Conservation (phyloP, 1,140 invertebrate genomes). For the Lanistes nyassanus region DNA sequence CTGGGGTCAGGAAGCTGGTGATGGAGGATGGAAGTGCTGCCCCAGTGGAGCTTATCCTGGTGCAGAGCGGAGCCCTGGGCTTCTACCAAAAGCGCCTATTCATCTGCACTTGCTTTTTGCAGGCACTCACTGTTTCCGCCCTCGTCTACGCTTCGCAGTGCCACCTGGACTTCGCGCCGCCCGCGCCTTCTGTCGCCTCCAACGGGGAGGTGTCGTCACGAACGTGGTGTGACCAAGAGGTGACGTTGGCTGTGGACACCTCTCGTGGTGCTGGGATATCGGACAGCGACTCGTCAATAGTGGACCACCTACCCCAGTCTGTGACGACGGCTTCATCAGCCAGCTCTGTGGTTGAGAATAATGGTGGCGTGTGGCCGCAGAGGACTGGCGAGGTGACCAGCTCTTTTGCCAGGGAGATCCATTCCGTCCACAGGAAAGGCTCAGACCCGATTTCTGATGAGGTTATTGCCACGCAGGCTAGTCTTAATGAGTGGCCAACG, state of each 20-base stretch:
- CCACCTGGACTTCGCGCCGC: conserved; percentile 14
- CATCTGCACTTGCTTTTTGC: conserved; percentile 34
- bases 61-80: conserved; percentile 40
- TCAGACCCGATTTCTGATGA: too few relatives aligned
- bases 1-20: background rate
- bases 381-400: too few relatives aligned
- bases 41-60: conserved; percentile 39
- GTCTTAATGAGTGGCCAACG: too few relatives aligned
- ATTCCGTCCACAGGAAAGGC: too few relatives aligned
- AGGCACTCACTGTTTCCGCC: conserved; percentile 34
- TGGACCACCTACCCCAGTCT: background rate
- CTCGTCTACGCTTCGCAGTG: conserved; percentile 34
- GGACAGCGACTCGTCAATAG: background rate
- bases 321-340: background rate
- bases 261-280: background rate
- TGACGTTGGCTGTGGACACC: background rate
- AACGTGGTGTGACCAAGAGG: background rate
- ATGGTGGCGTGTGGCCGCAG: too few relatives aligned
- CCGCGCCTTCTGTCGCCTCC: background rate
- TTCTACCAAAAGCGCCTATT: conserved; percentile 47
- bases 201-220: conserved; percentile 20
- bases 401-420: too few relatives aligned
- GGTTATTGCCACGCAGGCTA: too few relatives aligned
- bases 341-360: too few relatives aligned
- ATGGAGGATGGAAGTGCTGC: conserved; percentile 41